Percentiles rank a stretch among this genome's conserved stretches.
Conservation (phyloP, 2,113 vertebrate genomes). For the Amphilophus citrinellus region DNA sequence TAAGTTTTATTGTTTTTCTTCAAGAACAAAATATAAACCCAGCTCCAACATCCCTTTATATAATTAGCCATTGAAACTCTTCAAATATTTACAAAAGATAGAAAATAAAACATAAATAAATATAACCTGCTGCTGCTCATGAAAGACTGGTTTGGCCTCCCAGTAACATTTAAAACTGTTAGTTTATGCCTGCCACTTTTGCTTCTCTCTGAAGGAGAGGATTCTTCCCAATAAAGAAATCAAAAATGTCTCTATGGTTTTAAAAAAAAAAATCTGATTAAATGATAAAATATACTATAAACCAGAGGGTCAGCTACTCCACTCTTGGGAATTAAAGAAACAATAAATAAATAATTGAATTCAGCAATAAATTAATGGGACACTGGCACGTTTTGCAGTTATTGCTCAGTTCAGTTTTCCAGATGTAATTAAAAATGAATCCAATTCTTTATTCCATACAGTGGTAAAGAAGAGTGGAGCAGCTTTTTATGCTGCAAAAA, state of each 20-base stretch:
- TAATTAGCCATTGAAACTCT: conserved; percentile 78
- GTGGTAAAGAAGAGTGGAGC: conserved; percentile 21
- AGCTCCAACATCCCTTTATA: conserved; percentile 60
- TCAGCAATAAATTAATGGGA: not conserved
- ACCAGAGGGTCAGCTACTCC: not conserved
- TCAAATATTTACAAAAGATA: conserved; percentile 84
- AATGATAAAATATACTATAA: conserved; percentile 1
- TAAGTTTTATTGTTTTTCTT: conserved; percentile 64
- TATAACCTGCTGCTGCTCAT: conserved; percentile 69
- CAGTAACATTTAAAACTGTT: conserved; percentile 36
- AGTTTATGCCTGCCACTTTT: not conserved
- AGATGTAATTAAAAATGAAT: conserved; percentile 7
- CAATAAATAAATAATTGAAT: not conserved
- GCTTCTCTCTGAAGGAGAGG: not conserved
- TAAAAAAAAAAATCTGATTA: not conserved
- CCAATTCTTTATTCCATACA: not conserved
- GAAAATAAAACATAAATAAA: conserved; percentile 80
- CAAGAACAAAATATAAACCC: conserved; percentile 78
- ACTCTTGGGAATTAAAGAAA: not conserved
- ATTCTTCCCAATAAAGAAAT: conserved; percentile 13
- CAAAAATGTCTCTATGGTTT: conserved; percentile 2
- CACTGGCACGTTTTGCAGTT: conserved; percentile 18
- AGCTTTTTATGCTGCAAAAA: conserved; percentile 4
- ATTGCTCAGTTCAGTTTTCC: conserved; percentile 41
- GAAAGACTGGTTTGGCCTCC: conserved; percentile 19